A percentile compares a stretch with the other conserved stretches of the same genome.
Evolutionary conservation across 2,888 invertebrate genomes (phyloP).

Genomic region (Eulithis testata): DNA sequence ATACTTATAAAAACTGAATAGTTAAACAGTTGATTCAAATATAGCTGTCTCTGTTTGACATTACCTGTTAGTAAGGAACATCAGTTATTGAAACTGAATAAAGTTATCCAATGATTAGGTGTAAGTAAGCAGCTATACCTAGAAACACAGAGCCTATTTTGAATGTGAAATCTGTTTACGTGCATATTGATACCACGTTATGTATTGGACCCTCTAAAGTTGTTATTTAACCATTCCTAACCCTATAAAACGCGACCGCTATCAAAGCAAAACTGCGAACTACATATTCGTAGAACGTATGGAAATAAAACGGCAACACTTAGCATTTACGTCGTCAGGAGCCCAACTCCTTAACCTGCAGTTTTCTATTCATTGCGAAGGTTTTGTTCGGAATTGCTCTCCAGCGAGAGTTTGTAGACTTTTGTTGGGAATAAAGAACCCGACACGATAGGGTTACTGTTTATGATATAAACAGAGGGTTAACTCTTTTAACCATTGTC

Average conservation of each 20-base stretch:
- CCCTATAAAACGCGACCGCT: conserved; percentile 9
- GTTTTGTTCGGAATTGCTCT: conserved; percentile 26
- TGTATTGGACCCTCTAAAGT: neutral
- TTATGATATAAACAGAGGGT: no score
- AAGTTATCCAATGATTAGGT: no score
- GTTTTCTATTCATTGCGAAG: conserved; percentile 23
- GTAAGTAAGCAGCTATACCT: no score
- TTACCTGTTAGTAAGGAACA: no score
- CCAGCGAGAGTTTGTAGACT: conserved; percentile 6
- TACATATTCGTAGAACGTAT: conserved; percentile 12
- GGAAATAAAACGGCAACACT: conserved; percentile 10
- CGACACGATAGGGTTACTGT: neutral
- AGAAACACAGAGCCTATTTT: neutral
- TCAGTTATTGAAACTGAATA: no score
- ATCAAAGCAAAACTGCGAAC: conserved; percentile 23
- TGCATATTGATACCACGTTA: neutral
- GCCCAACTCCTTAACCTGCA: conserved; percentile 18
- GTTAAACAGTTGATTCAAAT: no score
- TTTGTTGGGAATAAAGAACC: neutral
- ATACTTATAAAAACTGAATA: no score
- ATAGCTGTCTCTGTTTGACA: no score
- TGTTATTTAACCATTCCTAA: neutral
- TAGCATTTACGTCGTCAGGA: conserved; percentile 15
- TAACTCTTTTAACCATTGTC: no score
- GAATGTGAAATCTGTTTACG: neutral